phyloP scores from a whole-genome alignment of 2,888 invertebrate genomes.

The Drosophila limbata region DNA sequence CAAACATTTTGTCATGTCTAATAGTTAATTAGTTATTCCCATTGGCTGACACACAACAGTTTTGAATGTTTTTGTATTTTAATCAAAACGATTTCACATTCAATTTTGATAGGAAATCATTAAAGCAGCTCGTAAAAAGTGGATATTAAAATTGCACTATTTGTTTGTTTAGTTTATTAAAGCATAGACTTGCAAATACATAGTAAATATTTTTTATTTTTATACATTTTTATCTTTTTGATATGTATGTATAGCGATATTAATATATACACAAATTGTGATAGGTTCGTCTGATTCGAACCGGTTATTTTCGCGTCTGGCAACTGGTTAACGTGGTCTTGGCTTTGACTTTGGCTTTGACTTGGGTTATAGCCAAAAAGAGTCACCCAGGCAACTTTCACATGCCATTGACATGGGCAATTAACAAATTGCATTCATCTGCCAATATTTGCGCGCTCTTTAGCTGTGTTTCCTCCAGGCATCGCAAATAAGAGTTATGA shows the following conservation, averaged over 20 bases:
- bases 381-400: conserved; percentile 70
- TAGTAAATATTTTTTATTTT: too few relatives aligned
- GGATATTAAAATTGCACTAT: background rate
- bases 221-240: background rate
- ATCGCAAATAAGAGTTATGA: background rate
- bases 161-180: background rate
- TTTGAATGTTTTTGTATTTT: too few relatives aligned
- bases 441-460: conserved; percentile 11
- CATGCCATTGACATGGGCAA: conserved; percentile 70
- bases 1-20: too few relatives aligned
- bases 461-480: background rate
- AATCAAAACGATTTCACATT: background rate
- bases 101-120: conserved; percentile 1
- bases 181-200: too few relatives aligned
- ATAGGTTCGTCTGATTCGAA: background rate
- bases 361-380: conserved; percentile 46
- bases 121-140: background rate
- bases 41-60: too few relatives aligned
- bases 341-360: conserved; percentile 8
- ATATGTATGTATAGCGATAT: too few relatives aligned
- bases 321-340: conserved; percentile 40
- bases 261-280: background rate
- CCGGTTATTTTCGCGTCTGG: conserved; percentile 6
- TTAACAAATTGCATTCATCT: conserved; percentile 55
- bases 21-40: too few relatives aligned